Evolutionary conservation across 2,797 vertebrate species (phyloP).

Genomic region (Gouania willdenowi): DNA sequence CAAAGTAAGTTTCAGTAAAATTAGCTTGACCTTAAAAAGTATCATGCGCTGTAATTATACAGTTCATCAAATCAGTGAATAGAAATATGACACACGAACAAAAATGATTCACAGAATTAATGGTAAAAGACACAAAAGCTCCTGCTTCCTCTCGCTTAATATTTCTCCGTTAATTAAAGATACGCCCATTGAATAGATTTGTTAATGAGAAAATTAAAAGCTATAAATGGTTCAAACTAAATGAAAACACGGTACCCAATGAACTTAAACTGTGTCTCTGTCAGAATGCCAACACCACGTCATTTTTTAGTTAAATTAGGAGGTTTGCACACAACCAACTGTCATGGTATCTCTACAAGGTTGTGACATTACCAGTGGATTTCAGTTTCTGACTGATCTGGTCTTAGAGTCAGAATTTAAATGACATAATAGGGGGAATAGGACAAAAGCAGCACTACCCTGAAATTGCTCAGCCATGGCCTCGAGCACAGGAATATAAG

Average conservation of each 20-base stretch:
- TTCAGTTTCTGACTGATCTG: slow-evolving; percentile 30
- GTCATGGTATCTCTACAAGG: slow-evolving; percentile 7
- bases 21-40: slow-evolving; percentile 8
- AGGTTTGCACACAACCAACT: slow-evolving; percentile 21
- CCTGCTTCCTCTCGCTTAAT: slow-evolving; percentile 47
- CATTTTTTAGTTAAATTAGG: slow-evolving; percentile 33
- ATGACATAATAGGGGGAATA: slow-evolving; percentile 29
- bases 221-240: too few species aligned
- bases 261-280: too few species aligned
- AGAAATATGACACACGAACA: slow-evolving; percentile 29
- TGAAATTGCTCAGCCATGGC: slow-evolving; percentile 42
- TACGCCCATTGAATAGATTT: slow-evolving; percentile 54
- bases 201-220: slow-evolving; percentile 54
- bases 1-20: too few species aligned
- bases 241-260: slow-evolving; percentile 25
- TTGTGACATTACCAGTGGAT: slow-evolving; percentile 3
- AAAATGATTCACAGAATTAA: slow-evolving; percentile 52
- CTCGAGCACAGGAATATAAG: slow-evolving; percentile 38
- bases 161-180: slow-evolving; percentile 66
- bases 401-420: slow-evolving; percentile 41
- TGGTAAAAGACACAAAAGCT: slow-evolving; percentile 52
- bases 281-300: too few species aligned
- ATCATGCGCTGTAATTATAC: too few species aligned
- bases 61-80: too few species aligned
- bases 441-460: slow-evolving; percentile 33